Evolutionary conservation across 1,140 invertebrate genomes (phyloP).

Genomic region (Limonius californicus): DNA sequence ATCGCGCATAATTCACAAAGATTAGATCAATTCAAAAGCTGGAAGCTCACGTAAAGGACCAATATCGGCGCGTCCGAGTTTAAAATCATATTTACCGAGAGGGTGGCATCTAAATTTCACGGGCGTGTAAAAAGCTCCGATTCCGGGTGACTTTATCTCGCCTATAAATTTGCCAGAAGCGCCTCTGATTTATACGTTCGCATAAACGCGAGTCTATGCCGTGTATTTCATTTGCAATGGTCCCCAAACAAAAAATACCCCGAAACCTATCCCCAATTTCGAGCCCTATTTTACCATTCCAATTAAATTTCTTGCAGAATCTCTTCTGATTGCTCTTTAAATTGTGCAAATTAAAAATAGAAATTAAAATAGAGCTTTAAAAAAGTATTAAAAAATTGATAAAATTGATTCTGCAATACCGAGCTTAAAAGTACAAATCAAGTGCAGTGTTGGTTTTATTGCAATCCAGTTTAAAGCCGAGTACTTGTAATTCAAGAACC

Average conservation of each 20-base stretch:
- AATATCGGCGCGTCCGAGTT: slow-evolving; percentile 41
- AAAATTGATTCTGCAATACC: too few relatives aligned
- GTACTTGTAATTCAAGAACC: too few relatives aligned
- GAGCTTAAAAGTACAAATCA: too few relatives aligned
- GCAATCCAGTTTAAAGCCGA: too few relatives aligned
- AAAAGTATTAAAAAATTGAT: too few relatives aligned
- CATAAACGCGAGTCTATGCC: slow-evolving; percentile 42
- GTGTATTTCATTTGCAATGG: slow-evolving; percentile 18
- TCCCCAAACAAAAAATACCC: slow-evolving; percentile 33
- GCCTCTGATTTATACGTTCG: slow-evolving; percentile 48
- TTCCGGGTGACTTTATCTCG: slow-evolving; percentile 48
- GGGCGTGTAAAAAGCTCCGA: slow-evolving; percentile 46
- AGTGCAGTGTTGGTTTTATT: too few relatives aligned
- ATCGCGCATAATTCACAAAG: slow-evolving; percentile 7
- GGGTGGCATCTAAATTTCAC: slow-evolving; percentile 49
- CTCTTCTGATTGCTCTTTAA: too few relatives aligned
- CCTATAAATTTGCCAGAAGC: slow-evolving; percentile 50
- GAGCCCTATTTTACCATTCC: too few relatives aligned
- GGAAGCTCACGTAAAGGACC: slow-evolving; percentile 37
- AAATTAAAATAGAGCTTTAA: too few relatives aligned
- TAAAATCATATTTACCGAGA: slow-evolving; percentile 45
- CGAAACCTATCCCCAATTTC: too few relatives aligned
- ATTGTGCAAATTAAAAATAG: too few relatives aligned
- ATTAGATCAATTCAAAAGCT: slow-evolving; percentile 25
- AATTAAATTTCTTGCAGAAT: too few relatives aligned